Base-by-base conservation (phyloP, 2,888 invertebrate genomes). In the Platycheirus albimanus region DNA sequence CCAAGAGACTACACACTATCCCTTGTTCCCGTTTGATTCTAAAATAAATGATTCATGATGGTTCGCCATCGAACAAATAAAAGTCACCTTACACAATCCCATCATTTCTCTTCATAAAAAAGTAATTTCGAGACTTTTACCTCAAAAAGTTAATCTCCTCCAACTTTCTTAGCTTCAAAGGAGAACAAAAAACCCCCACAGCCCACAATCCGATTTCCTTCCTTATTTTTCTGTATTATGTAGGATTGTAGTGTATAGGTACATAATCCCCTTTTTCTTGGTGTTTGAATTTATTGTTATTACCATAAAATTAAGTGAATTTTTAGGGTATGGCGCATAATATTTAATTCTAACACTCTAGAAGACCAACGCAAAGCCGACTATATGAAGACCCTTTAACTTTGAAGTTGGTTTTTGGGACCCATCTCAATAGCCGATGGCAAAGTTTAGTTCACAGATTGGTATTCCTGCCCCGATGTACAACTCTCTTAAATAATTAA, bases 301-400 rank as follows among this genome's bases (percentile, higher is more conserved):
- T 74, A 72, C 78, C 74, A 69, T 74, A 78, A 78, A 83, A 83
- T 83, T 78, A 83, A 83, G 78, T 83, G 83, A 83, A 69, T 78
- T 78, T 58, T 69, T 17, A 66, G 52, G 47, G 43, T 45, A 49
- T n/a, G 49, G 49, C n/a, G n/a, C 49, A 52, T 61, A 72, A 63
- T 77, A 67, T 77, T 67, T 71, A 71, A 69, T 72, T 69, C 69
- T 43, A 77, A 52, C 45, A 45, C 61, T 24, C 30, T 13, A 33
- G 58, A 47, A 38, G 43, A 33, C 47, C 20, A 43, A n/a, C n/a
- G 76, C 30, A 3, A 4, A 8, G 8, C 7, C 7, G 30, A 33
- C 24, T 8, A 33, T 8, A 24, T 24, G 5, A 2, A 8, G 30
- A 66, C 45, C 76, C 66, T 66, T 61, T 58, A 61, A 45, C 30